Base-by-base conservation (phyloP, 2,113 vertebrate species). In the Ochotona princeps region DNA sequence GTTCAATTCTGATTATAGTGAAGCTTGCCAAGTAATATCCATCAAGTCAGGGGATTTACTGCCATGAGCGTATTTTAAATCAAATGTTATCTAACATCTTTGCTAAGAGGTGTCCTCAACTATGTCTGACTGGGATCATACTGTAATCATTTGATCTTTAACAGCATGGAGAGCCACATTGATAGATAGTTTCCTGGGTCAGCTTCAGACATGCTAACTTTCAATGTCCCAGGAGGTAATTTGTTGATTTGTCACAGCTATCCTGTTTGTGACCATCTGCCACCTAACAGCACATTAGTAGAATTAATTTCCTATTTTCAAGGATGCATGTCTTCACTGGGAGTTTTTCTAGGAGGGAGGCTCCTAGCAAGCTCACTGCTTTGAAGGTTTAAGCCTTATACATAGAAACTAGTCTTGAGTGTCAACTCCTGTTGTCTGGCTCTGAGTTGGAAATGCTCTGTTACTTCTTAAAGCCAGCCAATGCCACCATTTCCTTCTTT, bases 231-330 rank as follows among this genome's bases (percentile, higher is more conserved):
- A 73, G 82, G 80, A 80, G 38, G 49, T 92, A 91, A 91, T 93
- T 81, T 94, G 83, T 91, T 95, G 91, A 96, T 94, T 94, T 95
- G 51, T 82, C 79, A 90, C 61, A 81, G 76, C 82, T 92, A 73
- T 87, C 76, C 69, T 87, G 25, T 92, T 91, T 91, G 79, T 93
- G 89, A 89, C 74, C 92, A 96, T 94, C 79, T 95, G 94, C 83
- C 75, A 93, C 83, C 66, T 92, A 57, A 91, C 26, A 88, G 79
- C 87, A 81, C 32, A 69, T 95, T 92, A 92, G 54, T 83, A 86
- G 83, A 93, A 96, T 94, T 93, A 96, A 93, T 94, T 85, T 94
- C 47, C 90, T 90, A 61, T 44, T 44, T 44, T 95, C 49, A 51
- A 73, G 51, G n/a, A 25, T 81, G n/a, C 23, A 14, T 73, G 38